Conservation (phyloP, 1,140 invertebrate genomes). For the Ceratosolen solmsi region DNA sequence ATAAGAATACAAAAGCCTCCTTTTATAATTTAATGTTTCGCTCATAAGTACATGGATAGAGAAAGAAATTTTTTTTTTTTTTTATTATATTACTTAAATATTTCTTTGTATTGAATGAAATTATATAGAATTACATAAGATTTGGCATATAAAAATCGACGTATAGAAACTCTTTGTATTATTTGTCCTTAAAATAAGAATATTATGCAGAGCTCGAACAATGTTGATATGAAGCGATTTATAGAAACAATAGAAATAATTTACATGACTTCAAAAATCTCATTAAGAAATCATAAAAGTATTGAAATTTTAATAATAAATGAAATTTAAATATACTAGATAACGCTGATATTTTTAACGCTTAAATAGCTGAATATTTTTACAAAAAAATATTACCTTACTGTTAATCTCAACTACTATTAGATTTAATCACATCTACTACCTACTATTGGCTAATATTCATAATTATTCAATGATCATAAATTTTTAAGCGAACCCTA, state of each 20-base stretch:
- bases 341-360: not conserved
- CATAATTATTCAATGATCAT: not conserved
- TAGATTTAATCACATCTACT: no score
- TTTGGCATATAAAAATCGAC: no score
- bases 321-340: not conserved
- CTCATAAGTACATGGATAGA: no score
- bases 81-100: no score
- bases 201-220: no score
- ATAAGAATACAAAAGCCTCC: no score
- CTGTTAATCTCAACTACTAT: not conserved
- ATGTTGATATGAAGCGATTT: not conserved
- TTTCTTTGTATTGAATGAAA: no score
- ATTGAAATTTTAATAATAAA: not conserved
- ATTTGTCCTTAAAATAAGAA: no score
- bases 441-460: not conserved
- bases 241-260: not conserved
- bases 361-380: not conserved
- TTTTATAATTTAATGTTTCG: no score
- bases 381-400: conserved; percentile 1
- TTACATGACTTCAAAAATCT: not conserved
- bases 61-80: no score
- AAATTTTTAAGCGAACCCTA: not conserved
- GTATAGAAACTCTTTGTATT: not conserved
- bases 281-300: not conserved
- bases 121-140: no score